A percentile compares a stretch with the other conserved stretches of the same genome.
phyloP scores from a whole-genome alignment of 2,888 invertebrate species.

The Parthenolecanium corni region DNA sequence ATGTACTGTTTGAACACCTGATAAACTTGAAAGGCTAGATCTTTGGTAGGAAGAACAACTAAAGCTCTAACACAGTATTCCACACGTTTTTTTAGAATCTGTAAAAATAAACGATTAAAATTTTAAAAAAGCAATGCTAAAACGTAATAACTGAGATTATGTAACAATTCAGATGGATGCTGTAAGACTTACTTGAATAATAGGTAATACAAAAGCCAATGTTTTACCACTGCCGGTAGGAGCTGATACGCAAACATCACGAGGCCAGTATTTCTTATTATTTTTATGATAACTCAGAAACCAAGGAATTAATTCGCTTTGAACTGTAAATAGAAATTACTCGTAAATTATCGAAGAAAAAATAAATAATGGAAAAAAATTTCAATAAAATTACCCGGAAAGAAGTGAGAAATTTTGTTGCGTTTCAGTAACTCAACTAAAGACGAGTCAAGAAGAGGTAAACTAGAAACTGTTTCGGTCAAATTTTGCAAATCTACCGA shows the following conservation, averaged over 20 bases:
- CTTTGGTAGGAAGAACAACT: slow-evolving; percentile 85
- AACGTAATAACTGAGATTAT: slow-evolving; percentile 31
- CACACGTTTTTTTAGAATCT: slow-evolving; percentile 50
- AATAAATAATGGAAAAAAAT: not conserved
- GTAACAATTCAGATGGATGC: slow-evolving; percentile 33
- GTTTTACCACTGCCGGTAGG: slow-evolving; percentile 98
- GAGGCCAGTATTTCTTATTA: slow-evolving; percentile 54
- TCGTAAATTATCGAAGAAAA: not conserved
- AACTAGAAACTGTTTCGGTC: slow-evolving; percentile 44
- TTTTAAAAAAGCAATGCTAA: too few species aligned
- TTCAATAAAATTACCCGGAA: slow-evolving; percentile 48
- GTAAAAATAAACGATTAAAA: slow-evolving; percentile 31
- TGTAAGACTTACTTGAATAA: slow-evolving; percentile 65
- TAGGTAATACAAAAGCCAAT: slow-evolving; percentile 81
- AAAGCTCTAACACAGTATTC: slow-evolving; percentile 64
- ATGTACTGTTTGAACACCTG: slow-evolving; percentile 66
- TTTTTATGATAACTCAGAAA: slow-evolving; percentile 51
- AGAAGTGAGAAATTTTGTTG: slow-evolving; percentile 63
- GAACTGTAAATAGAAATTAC: slow-evolving; percentile 43
- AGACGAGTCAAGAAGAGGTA: slow-evolving; percentile 50
- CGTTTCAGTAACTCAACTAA: slow-evolving; percentile 51
- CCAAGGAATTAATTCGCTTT: slow-evolving; percentile 65
- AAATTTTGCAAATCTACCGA: slow-evolving; percentile 56
- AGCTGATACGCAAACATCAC: slow-evolving; percentile 90
- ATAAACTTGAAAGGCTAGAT: slow-evolving; percentile 78